Conservation (phyloP, 2,797 vertebrate species). For the Adrianichthys oophorus region DNA sequence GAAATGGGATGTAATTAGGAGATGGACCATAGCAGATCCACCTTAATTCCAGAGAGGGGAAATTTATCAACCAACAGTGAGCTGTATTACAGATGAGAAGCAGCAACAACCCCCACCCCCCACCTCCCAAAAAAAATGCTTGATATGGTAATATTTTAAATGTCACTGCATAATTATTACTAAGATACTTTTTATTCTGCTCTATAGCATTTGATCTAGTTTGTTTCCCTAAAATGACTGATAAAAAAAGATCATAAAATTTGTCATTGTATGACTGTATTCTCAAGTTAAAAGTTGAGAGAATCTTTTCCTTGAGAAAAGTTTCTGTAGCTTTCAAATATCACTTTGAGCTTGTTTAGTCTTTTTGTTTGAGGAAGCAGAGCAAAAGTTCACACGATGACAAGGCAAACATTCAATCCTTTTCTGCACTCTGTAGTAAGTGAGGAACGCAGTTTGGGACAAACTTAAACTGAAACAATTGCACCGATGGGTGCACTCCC, state of each 20-base stretch:
- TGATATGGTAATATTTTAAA: conserved; percentile 44
- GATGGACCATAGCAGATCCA: conserved; percentile 55
- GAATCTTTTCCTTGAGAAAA: no score
- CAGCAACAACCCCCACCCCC: conserved; percentile 26
- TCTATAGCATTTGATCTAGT: neutral
- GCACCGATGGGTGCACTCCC: no score
- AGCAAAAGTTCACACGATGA: no score
- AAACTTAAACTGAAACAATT: no score
- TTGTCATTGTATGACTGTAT: no score
- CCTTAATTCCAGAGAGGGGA: conserved; percentile 59
- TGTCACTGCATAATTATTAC: conserved; percentile 51
- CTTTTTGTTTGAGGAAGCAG: no score
- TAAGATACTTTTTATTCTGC: conserved; percentile 9
- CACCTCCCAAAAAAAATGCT: conserved; percentile 17
- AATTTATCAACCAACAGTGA: conserved; percentile 40
- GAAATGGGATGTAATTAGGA: conserved; percentile 58
- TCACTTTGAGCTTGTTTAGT: no score
- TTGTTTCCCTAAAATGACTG: neutral
- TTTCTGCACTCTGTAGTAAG: no score
- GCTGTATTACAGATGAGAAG: conserved; percentile 56
- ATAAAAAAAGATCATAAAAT: neutral
- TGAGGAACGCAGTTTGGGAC: no score
- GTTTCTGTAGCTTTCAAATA: no score
- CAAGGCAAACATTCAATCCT: no score
- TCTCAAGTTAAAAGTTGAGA: no score